Conservation (phyloP, 2,797 vertebrate species). For the Iguana delicatissima region DNA sequence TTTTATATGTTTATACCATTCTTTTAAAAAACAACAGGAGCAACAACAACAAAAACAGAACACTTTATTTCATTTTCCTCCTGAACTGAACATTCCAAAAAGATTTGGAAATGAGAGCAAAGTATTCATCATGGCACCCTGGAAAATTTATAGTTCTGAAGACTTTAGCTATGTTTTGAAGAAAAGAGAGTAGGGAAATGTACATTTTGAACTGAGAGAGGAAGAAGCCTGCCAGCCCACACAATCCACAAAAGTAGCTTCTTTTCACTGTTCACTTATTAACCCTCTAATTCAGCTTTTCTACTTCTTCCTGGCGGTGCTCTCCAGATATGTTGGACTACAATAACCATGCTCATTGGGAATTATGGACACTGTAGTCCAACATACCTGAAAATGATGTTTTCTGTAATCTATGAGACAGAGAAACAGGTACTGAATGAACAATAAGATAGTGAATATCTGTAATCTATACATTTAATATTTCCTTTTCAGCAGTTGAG, state of each 20-base stretch:
- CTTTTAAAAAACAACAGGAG: no score
- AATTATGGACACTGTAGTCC: no score
- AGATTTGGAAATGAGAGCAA: not conserved
- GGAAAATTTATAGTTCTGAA: not conserved
- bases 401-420: no score
- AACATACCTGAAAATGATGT: no score
- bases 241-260: conserved; percentile 1
- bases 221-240: not conserved
- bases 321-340: no score
- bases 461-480: not conserved
- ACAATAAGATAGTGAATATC: not conserved
- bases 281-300: no score
- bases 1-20: no score
- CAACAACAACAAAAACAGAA: no score
- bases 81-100: not conserved
- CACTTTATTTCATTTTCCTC: no score
- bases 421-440: no score
- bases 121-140: not conserved
- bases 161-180: not conserved
- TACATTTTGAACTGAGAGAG: not conserved
- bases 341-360: no score
- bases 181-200: not conserved
- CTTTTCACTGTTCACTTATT: not conserved
- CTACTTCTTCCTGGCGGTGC: no score
- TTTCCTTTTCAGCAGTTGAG: not conserved